Conservation (phyloP, 2,888 invertebrate species). For the Eretmocerus hayati region DNA sequence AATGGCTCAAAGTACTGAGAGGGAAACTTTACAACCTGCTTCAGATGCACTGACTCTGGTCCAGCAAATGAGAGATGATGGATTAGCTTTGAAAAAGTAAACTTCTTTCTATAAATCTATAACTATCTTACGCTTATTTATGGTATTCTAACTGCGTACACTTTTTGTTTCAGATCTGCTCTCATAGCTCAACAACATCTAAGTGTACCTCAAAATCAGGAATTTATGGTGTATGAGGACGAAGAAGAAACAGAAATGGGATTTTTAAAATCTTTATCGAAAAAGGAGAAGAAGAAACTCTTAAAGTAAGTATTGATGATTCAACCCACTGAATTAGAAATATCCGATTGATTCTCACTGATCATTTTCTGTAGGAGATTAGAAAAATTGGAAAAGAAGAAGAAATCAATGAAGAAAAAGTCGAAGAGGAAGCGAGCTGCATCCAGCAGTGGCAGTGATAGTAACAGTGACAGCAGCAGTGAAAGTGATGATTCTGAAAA, state of each 20-base stretch:
- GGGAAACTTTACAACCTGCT: constrained; percentile 55
- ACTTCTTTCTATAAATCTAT: neutral
- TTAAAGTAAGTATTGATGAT: constrained; percentile 58
- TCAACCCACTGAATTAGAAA: no score
- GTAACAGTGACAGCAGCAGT: constrained; percentile 24
- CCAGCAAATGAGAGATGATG: constrained; percentile 88
- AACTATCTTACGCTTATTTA: neutral
- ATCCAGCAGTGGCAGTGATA: constrained; percentile 13
- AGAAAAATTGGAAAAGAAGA: constrained; percentile 60
- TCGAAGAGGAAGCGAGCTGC: constrained; percentile 24
- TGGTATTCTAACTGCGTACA: no score
- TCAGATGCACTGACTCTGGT: constrained; percentile 69
- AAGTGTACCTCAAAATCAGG: constrained; percentile 52
- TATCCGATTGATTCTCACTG: no score
- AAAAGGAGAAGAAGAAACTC: constrained; percentile 83
- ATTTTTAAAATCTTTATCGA: constrained; percentile 75
- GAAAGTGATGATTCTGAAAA: constrained; percentile 17
- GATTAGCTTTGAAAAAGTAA: constrained; percentile 75
- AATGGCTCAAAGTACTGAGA: constrained; percentile 52
- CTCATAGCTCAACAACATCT: constrained; percentile 53
- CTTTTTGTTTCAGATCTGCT: constrained; percentile 33
- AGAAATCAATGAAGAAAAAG: constrained; percentile 39
- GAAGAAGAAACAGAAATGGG: constrained; percentile 62
- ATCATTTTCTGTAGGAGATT: constrained; percentile 52
- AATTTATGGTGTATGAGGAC: constrained; percentile 43